Evolutionary conservation across 92 coral and sea anemone species (phyloP), one percentile per base, ranked within the genome.

Genomic region (Parazoanthus swiftii): DNA sequence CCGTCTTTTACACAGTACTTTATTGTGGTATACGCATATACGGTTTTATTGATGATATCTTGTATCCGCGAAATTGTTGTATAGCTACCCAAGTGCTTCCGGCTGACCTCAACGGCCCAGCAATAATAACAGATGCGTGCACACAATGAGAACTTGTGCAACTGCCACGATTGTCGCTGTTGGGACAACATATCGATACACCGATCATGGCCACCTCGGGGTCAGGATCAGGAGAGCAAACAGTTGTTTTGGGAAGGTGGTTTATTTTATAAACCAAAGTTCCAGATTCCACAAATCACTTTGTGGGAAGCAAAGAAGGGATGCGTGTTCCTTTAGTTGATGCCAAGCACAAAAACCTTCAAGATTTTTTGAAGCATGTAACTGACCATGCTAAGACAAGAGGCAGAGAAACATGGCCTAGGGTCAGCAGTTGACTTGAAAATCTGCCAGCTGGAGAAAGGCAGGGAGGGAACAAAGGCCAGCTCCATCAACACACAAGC

Each of bases 401-500:
- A 83, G 88, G 81, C 65, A 81, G 87, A 36, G 87, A 91, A 43
- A 79, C 86, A 65, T 91, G 90, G 42, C 76, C 86, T 29, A 10
- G 90, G 90, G 6, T 90, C 92, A 39, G 79, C 68, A 9, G 63
- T 86, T 63, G 90, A 90, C 39, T 71, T 86, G 16, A 90, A 86
- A 86, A 77, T 90, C 26, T 90, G 90, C 50, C 50, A 88, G 38
- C 86, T 90, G 15, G 90, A 42, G 70, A 88, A 88, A 78, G 82
- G 81, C 72, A 81, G 38, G 58, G 92, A 90, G 6, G 90, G 91
- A 67, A 88, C 88, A 20, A 83, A 88, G 70, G 93, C 90, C 71
- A 88, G 54, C 85, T 50, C 86, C 8, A 91, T 91, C 42, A 88
- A 88, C 48, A 91, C 91, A 11, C 93, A 91, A 48, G 89, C 75